A percentile compares a stretch with the other conserved stretches of the same genome.
Conservation (phyloP, 2,888 invertebrate genomes). For the Stictocephala bisonia region DNA sequence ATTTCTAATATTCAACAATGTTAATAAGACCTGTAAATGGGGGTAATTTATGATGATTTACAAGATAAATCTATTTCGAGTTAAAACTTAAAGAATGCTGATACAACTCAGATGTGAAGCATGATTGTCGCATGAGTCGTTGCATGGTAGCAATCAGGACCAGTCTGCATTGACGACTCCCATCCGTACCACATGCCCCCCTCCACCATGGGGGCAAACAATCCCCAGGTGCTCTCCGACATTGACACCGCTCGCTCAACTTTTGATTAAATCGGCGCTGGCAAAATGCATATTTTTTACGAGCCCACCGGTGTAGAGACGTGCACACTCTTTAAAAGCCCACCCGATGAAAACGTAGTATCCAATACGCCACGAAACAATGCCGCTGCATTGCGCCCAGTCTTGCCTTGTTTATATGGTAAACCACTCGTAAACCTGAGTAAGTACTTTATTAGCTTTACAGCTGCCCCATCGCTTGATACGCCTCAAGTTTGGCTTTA, state of each 20-base stretch:
- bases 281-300: slow-evolving; percentile 39
- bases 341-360: background rate
- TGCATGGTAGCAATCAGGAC: no score
- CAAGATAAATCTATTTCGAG: no score
- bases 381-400: background rate
- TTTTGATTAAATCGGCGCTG: slow-evolving; percentile 36
- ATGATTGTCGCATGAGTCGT: no score
- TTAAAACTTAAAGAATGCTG: no score
- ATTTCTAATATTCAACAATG: no score
- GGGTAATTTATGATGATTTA: no score
- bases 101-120: no score
- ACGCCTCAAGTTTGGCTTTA: no score
- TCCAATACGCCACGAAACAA: background rate
- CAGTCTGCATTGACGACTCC: no score
- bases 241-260: slow-evolving; percentile 27
- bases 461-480: background rate
- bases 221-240: slow-evolving; percentile 27
- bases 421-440: slow-evolving; percentile 29
- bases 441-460: slow-evolving; percentile 20
- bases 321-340: background rate
- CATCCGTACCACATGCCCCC: slow-evolving; percentile 14
- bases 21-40: no score
- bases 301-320: slow-evolving; percentile 12
- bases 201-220: background rate
- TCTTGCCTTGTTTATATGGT: slow-evolving; percentile 30